phyloP scores from a whole-genome alignment of 2,888 invertebrate genomes.

The Epistrophella euchroma region DNA sequence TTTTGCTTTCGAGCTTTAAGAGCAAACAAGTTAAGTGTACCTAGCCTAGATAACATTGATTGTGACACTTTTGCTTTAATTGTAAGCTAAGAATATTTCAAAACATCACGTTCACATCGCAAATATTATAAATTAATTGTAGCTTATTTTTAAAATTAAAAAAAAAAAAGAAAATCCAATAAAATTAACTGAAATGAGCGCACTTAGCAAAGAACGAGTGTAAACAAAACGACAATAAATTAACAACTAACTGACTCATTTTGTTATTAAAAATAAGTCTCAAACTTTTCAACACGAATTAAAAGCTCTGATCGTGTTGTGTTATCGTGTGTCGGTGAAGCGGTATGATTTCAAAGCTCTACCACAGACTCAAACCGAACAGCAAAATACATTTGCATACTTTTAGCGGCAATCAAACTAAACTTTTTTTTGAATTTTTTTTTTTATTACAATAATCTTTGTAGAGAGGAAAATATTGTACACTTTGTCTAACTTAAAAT shows the following conservation, averaged over 20 bases:
- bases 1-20: background rate
- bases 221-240: constrained; percentile 60
- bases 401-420: background rate
- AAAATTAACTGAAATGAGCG: background rate
- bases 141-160: background rate
- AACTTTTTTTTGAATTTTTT: background rate
- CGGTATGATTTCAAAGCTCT: background rate
- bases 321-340: background rate
- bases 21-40: background rate
- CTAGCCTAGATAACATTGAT: background rate
- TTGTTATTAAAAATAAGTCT: constrained; percentile 20
- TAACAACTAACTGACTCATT: constrained; percentile 40
- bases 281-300: constrained; percentile 31
- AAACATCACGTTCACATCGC: background rate
- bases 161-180: background rate
- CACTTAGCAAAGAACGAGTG: constrained; percentile 24
- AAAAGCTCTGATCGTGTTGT: background rate
- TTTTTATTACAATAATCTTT: constrained; percentile 36
- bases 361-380: constrained; percentile 29
- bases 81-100: background rate
- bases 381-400: background rate
- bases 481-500: constrained; percentile 41
- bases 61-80: background rate
- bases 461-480: constrained; percentile 40
- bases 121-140: background rate